These are phyloP conservation scores for Lacerta bilineata DNA, from an alignment of 2,797 vertebrate genomes.

Conservation along the genomic window DNA sequence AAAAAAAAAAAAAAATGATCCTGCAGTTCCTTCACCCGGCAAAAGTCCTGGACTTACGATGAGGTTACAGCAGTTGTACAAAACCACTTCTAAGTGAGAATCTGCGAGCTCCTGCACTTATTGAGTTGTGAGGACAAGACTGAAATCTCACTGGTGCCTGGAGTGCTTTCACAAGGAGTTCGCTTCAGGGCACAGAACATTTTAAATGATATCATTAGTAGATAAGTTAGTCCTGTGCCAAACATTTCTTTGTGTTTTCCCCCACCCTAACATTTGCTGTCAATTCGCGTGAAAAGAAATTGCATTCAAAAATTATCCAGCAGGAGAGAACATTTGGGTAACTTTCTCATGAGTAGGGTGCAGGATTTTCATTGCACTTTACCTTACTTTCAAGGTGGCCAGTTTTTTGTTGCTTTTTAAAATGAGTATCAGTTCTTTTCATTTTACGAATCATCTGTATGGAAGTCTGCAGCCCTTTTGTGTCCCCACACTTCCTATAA, in stretches of 20 bases:
- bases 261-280: no score
- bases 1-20: not conserved
- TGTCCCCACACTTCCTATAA: no score
- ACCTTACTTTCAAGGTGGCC: no score
- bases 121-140: not conserved
- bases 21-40: not conserved
- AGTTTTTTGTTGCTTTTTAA: no score
- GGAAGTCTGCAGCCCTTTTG: no score
- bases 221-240: not conserved
- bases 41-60: not conserved
- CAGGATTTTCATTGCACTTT: no score
- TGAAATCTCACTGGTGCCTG: not conserved
- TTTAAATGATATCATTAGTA: not conserved
- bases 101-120: not conserved
- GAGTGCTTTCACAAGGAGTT: not conserved
- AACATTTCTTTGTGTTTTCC: not conserved
- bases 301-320: no score
- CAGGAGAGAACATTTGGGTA: no score
- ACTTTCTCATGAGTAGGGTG: no score
- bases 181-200: not conserved
- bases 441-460: no score
- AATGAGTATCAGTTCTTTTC: no score
- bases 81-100: not conserved
- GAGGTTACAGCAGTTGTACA: not conserved
- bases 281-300: no score